phyloP scores from a whole-genome alignment of 1,140 invertebrate genomes.

The Pseudomyrmex concolor region DNA sequence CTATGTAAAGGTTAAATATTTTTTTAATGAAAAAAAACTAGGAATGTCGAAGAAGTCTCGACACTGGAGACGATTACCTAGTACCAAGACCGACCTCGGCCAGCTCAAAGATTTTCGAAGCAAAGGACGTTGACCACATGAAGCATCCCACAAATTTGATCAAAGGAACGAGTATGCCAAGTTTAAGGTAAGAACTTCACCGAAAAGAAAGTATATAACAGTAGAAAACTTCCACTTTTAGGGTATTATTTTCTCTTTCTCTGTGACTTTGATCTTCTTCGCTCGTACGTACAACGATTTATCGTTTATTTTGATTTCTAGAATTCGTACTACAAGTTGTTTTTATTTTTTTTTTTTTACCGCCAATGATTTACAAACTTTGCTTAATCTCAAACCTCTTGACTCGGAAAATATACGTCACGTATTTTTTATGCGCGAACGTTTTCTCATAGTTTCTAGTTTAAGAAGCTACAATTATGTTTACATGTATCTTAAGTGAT shows the following conservation, averaged over 20 bases:
- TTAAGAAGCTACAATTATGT: conserved; percentile 34
- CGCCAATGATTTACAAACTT: conserved; percentile 7
- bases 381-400: not conserved
- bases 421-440: conserved; percentile 35
- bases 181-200: conserved; percentile 89
- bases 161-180: conserved; percentile 98
- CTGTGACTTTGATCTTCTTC: conserved; percentile 19
- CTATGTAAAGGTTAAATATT: no score
- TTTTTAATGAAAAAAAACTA: conserved; percentile 76
- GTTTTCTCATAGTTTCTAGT: conserved; percentile 42
- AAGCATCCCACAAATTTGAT: conserved; percentile 89
- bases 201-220: not conserved
- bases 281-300: conserved; percentile 50
- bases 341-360: conserved; percentile 10
- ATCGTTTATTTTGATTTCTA: not conserved
- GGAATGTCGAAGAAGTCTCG: conserved; percentile 92
- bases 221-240: conserved; percentile 12
- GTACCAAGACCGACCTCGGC: conserved; percentile 88
- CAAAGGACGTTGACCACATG: conserved; percentile 81
- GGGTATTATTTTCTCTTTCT: conserved; percentile 35
- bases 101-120: conserved; percentile 87
- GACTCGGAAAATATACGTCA: not conserved
- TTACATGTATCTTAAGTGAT: conserved; percentile 29
- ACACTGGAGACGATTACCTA: conserved; percentile 90
- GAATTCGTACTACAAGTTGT: not conserved